These are phyloP conservation scores for Solea solea DNA, from an alignment of 2,113 vertebrate species.

Conservation along the genomic window DNA sequence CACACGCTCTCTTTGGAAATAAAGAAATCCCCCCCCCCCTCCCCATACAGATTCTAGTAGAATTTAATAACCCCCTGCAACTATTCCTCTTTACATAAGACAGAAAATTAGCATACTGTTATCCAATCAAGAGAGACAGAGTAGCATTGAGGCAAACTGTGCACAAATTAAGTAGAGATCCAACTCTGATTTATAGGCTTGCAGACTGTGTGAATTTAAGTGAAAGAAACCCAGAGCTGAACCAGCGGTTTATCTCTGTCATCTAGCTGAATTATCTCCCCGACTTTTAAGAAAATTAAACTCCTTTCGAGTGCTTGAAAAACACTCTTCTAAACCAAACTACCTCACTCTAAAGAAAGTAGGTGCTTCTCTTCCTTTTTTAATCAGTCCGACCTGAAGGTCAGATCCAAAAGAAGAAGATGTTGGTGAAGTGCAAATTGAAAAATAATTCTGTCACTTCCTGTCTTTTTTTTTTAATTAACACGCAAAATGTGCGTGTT, in stretches of 20 bases:
- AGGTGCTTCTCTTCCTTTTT: conserved; percentile 28
- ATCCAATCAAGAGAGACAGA: conserved; percentile 52
- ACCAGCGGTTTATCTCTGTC: conserved; percentile 71
- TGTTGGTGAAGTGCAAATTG: conserved; percentile 51
- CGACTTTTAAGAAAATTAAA: conserved; percentile 61
- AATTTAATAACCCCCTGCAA: conserved; percentile 56
- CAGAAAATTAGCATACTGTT: conserved; percentile 64
- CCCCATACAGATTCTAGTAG: conserved; percentile 25
- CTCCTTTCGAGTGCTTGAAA: conserved; percentile 20
- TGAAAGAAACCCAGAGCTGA: conserved; percentile 53
- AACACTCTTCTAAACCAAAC: conserved; percentile 25
- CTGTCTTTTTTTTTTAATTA: conserved; percentile 35
- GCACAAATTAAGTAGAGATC: conserved; percentile 56
- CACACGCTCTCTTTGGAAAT: conserved; percentile 37
- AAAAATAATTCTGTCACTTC: conserved; percentile 51
- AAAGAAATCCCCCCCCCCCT: conserved; percentile 10
- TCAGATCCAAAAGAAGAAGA: conserved; percentile 47
- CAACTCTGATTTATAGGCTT: conserved; percentile 61
- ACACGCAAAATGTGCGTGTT: conserved; percentile 41
- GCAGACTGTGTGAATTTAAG: conserved; percentile 64
- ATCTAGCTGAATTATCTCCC: conserved; percentile 58
- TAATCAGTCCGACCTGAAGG: conserved; percentile 33
- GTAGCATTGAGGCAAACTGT: conserved; percentile 37
- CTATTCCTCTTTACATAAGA: conserved; percentile 54
- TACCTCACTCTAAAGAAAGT: conserved; percentile 46